phyloP scores from a whole-genome alignment of 2,888 invertebrate species.

The Ectemnius continuus region DNA sequence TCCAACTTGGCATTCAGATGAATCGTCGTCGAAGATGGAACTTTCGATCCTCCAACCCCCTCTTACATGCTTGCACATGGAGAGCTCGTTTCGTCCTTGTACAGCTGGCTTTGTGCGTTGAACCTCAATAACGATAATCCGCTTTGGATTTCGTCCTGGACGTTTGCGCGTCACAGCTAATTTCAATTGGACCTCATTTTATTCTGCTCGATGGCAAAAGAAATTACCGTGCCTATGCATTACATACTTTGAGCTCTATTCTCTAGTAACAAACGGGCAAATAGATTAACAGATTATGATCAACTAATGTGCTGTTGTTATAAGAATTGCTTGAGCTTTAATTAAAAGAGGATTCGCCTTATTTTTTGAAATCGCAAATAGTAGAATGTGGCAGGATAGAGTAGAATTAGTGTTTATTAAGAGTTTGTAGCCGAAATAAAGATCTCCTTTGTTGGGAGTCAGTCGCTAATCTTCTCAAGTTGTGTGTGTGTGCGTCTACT shows the following conservation, averaged over 20 bases:
- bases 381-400: neutral
- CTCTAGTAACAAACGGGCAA: no score
- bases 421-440: neutral
- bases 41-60: constrained; percentile 15
- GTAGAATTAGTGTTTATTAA: neutral
- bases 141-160: constrained; percentile 2
- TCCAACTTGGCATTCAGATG: neutral
- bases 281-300: no score
- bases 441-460: neutral
- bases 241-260: no score
- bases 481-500: constrained; percentile 38
- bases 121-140: constrained; percentile 7
- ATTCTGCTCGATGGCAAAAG: no score
- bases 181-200: no score
- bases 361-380: neutral
- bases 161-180: neutral
- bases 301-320: no score
- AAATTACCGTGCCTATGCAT: no score
- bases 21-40: constrained; percentile 15
- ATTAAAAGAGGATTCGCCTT: no score
- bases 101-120: neutral
- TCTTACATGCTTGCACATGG: constrained; percentile 5
- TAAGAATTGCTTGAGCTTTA: no score
- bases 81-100: constrained; percentile 5
- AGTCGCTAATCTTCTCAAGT: constrained; percentile 23